Percentiles rank a stretch among this genome's conserved stretches.
phyloP scores from a whole-genome alignment of 2,113 vertebrate species.

The Chaetura pelagica region DNA sequence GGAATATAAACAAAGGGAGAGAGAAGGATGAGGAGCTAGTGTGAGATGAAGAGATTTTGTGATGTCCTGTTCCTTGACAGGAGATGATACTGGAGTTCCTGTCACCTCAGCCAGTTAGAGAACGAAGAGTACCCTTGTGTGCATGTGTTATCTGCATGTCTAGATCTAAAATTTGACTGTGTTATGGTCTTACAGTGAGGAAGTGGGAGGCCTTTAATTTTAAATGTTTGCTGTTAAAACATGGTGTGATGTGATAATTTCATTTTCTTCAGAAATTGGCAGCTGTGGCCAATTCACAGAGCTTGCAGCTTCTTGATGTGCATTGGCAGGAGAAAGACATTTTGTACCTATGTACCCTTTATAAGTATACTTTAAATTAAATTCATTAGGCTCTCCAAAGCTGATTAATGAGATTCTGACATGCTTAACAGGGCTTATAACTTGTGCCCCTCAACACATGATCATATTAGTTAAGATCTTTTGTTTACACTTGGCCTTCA shows the following conservation, averaged over 20 bases:
- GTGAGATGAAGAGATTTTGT: not conserved
- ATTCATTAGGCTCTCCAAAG: not conserved
- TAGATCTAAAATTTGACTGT: not conserved
- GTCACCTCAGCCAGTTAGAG: not conserved
- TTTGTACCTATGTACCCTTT: not conserved
- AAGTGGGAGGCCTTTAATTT: not conserved
- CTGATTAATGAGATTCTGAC: not conserved
- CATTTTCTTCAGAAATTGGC: not conserved
- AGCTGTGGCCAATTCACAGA: not conserved
- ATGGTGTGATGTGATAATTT: not conserved
- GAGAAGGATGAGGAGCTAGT: not conserved
- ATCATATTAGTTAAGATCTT: not conserved
- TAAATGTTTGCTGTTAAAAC: not conserved
- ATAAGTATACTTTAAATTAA: not conserved
- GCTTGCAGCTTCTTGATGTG: not conserved
- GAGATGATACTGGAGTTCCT: not conserved
- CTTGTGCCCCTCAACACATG: not conserved
- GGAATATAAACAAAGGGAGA: not conserved
- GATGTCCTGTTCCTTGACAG: not conserved
- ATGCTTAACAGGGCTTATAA: not conserved
- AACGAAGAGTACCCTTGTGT: not conserved
- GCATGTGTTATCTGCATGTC: not conserved
- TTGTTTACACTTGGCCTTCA: not conserved
- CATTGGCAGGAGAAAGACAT: not conserved
- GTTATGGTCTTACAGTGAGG: not conserved